These are phyloP conservation scores for Carpatolechia fugitivella DNA, from an alignment of 2,888 invertebrate genomes.

Conservation along the genomic window DNA sequence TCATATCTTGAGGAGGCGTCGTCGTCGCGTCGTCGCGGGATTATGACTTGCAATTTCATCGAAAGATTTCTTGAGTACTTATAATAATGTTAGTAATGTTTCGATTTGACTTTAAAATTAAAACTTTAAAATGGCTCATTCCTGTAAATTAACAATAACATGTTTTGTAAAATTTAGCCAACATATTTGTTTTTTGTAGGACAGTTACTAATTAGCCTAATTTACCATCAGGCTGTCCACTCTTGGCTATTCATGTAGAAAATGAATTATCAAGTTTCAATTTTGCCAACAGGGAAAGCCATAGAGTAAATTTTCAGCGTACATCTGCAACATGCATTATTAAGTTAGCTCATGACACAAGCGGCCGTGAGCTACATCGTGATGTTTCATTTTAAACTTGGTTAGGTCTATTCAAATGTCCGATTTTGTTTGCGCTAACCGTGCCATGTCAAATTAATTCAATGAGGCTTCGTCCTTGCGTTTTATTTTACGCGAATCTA, in stretches of 20 bases:
- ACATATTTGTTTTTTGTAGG: too few relatives aligned
- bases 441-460: constrained; percentile 7
- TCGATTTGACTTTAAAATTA: too few relatives aligned
- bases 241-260: too few relatives aligned
- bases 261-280: too few relatives aligned
- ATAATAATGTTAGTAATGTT: too few relatives aligned
- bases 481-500: neutral
- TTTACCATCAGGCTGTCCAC: too few relatives aligned
- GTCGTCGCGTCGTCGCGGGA: neutral
- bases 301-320: neutral
- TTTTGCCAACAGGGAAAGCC: neutral
- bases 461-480: constrained; percentile 8
- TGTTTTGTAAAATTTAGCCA: too few relatives aligned
- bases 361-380: neutral
- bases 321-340: constrained; percentile 22
- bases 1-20: neutral
- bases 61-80: too few relatives aligned
- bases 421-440: neutral
- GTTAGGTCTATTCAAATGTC: neutral
- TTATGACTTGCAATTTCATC: too few relatives aligned
- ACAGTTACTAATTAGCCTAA: too few relatives aligned
- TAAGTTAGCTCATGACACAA: constrained; percentile 25
- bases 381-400: neutral
- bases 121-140: too few relatives aligned
- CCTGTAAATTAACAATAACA: too few relatives aligned